Base-by-base conservation (phyloP, 2,113 vertebrate species). In the Edolisoma coerulescens region DNA sequence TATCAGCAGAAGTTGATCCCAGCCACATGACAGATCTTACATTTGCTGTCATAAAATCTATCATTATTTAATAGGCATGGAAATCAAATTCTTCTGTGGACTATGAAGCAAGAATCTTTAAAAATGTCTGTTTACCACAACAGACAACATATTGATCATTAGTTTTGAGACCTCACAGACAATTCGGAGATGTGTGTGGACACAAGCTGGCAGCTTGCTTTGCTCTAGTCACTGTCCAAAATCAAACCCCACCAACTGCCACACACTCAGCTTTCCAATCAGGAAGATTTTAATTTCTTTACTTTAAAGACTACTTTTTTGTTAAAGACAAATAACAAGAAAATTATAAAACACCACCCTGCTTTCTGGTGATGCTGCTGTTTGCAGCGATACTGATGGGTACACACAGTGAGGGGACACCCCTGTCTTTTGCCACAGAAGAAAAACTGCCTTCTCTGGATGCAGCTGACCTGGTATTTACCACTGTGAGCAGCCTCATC, bases 21-120 rank as follows among this genome's bases (percentile, higher is more conserved):
- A 89, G 70, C 92, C 97, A 94, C 64, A 26, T 76, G 86, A 63
- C 11, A 84, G 67, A 78, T 87, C 63, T 96, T 97, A 95, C 91
- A 93, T 95, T 89, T 96, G 23, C 91, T 97, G 91, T 96, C 94
- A 96, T 91, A 94, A 96, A 98, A 97, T 96, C 93, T 63, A 94
- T 97, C 61, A 82, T 97, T 97, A 96, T 97, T 97, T 89, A 97
- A 92, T 93, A 94, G 84, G 78, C 90, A 68, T 60, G 54, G 84
- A 97, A 97, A 87, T 97, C 13, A 97, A 95, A 89, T 96, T 88
- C 44, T 96, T 96, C 70, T 92, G 54, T 84, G 82, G 78, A 88
- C 85, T 93, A 65, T 73, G 89, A 95, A 91, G 77, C 59, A 87
- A 76, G 64, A 81, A 86, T 93, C 71, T 94, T 91, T 12, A 85